Evolutionary conservation across 2,888 invertebrate species (phyloP).

Genomic region (Teleiodes luculella): DNA sequence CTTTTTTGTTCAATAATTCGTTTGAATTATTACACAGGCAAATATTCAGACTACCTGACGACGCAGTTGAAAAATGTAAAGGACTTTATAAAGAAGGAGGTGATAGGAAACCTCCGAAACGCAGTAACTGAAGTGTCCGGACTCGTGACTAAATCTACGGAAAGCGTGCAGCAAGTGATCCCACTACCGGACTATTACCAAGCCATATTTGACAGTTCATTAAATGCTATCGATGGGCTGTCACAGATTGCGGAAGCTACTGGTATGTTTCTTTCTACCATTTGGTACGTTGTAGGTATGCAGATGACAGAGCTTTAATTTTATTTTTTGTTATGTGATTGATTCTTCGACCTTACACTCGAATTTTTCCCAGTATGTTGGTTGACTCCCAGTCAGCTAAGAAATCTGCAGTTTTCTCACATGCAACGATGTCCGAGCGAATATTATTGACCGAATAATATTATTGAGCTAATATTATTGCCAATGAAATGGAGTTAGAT

Average conservation of each 20-base stretch:
- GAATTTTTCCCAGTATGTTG: no score
- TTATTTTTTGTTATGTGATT: no score
- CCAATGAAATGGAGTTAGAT: no score
- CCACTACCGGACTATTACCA: conserved; percentile 61
- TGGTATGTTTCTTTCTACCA: no score
- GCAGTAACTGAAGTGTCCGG: conserved; percentile 53
- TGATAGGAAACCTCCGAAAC: conserved; percentile 57
- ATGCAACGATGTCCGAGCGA: no score
- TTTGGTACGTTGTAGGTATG: no score
- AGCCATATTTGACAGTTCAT: conserved; percentile 49
- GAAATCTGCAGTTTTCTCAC: no score
- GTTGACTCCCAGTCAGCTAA: no score
- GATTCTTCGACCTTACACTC: no score
- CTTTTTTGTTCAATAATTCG: not conserved
- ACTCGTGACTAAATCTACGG: conserved; percentile 42
- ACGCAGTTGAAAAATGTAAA: conserved; percentile 47
- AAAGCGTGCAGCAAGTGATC: conserved; percentile 39
- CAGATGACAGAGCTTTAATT: no score
- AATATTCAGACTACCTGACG: conserved; percentile 56
- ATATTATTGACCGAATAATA: no score
- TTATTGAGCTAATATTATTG: no score
- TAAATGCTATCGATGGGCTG: conserved; percentile 63
- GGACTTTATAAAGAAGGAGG: conserved; percentile 64
- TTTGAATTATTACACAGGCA: conserved; percentile 41
- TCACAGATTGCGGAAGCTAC: conserved; percentile 80